A percentile compares a stretch with the other conserved stretches of the same genome.
These are phyloP conservation scores for Andinoacara biseriatus DNA, from an alignment of 2,113 vertebrate species.

Conservation along the genomic window DNA sequence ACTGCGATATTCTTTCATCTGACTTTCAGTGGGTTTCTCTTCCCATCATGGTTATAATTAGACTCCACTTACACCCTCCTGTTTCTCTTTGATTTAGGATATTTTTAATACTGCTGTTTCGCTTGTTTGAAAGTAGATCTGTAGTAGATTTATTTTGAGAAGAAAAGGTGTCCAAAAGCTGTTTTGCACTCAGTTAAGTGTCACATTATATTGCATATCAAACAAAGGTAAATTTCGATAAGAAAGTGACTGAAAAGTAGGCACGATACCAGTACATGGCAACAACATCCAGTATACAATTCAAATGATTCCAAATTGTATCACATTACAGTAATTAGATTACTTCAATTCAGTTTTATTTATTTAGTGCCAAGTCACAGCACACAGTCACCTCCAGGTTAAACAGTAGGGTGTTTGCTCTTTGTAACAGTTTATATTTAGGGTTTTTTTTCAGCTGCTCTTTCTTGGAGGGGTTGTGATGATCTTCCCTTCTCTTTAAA, in stretches of 20 bases:
- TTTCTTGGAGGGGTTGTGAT: too few species aligned
- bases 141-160: too few species aligned
- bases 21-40: neutral
- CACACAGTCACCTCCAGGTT: neutral
- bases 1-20: neutral
- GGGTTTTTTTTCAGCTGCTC: too few species aligned
- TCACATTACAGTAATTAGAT: neutral
- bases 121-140: neutral
- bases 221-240: neutral
- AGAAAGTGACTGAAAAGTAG: neutral
- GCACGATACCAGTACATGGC: neutral
- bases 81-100: neutral
- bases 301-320: neutral
- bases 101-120: neutral
- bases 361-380: too few species aligned
- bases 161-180: neutral
- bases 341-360: neutral
- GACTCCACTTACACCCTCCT: neutral
- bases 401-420: neutral
- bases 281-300: neutral
- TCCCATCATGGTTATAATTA: constrained; percentile 1
- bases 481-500: too few species aligned
- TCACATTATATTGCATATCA: neutral
- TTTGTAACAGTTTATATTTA: too few species aligned
- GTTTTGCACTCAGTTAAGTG: neutral